Conservation (phyloP, 1,140 invertebrate genomes). For the Pararge aegeria region DNA sequence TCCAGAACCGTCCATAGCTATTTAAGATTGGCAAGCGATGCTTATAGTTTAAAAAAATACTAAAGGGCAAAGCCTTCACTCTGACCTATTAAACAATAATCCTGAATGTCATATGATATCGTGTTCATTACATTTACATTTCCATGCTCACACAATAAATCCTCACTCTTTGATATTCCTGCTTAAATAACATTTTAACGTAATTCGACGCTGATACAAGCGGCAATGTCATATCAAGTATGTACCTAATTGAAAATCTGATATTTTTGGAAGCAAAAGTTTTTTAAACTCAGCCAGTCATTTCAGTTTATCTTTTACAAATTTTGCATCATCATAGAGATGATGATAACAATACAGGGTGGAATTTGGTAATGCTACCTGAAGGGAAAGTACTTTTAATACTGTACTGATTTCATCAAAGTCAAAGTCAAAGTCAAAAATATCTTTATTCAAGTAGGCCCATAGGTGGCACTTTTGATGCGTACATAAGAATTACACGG, state of each 20-base stretch:
- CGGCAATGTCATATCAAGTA: not conserved
- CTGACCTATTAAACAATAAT: not conserved
- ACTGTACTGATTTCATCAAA: too few species aligned
- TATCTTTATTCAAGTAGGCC: too few species aligned
- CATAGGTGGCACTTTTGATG: too few species aligned
- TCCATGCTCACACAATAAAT: not conserved
- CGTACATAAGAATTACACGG: too few species aligned
- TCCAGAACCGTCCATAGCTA: too few species aligned
- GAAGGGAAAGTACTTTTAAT: too few species aligned
- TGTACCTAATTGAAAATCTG: constrained; percentile 7
- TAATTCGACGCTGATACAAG: not conserved
- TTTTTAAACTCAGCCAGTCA: not conserved
- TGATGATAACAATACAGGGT: too few species aligned
- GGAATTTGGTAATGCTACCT: too few species aligned
- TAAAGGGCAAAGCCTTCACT: too few species aligned
- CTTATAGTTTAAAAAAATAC: not conserved
- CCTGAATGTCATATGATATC: not conserved
- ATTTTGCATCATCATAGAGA: too few species aligned
- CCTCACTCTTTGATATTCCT: not conserved
- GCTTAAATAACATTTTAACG: not conserved
- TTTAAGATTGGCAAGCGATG: too few species aligned
- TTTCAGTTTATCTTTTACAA: not conserved
- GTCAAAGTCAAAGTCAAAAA: too few species aligned
- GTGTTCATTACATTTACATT: not conserved
- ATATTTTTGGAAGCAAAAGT: not conserved